phyloP scores from a whole-genome alignment of 2,113 vertebrate genomes.

The Mystacornis crossleyi region DNA sequence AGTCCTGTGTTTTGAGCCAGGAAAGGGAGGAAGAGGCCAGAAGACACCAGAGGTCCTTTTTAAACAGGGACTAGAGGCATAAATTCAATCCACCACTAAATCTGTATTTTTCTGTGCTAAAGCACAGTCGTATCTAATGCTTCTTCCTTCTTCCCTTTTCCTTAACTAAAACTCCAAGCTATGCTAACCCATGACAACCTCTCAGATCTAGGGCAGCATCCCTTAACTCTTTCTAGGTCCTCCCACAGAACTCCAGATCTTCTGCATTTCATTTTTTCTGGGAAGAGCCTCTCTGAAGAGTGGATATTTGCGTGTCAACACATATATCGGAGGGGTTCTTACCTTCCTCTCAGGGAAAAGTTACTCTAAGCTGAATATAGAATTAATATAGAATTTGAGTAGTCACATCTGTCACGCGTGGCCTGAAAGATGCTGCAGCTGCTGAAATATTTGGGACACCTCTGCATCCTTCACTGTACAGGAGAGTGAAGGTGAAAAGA shows the following conservation, averaged over 20 bases:
- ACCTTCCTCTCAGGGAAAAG: fast-evolving
- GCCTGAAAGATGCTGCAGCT: background rate
- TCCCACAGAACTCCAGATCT: background rate
- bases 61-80: background rate
- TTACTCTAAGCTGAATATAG: background rate
- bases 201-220: background rate
- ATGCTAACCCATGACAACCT: too few relatives aligned
- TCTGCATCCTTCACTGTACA: background rate
- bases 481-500: background rate
- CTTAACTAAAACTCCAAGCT: too few relatives aligned
- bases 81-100: background rate
- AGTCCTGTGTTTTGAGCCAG: background rate
- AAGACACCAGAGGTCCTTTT: background rate
- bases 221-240: background rate
- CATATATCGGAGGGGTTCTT: background rate
- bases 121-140: background rate
- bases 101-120: background rate
- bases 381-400: background rate
- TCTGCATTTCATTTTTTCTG: background rate
- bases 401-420: fast-evolving
- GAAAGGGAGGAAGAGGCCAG: background rate
- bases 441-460: background rate
- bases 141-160: too few relatives aligned
- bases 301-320: fast-evolving
- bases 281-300: background rate